Evolutionary conservation across 1,140 invertebrate genomes (phyloP), one percentile per base, ranked within the genome.

Genomic region (Wasmannia auropunctata): DNA sequence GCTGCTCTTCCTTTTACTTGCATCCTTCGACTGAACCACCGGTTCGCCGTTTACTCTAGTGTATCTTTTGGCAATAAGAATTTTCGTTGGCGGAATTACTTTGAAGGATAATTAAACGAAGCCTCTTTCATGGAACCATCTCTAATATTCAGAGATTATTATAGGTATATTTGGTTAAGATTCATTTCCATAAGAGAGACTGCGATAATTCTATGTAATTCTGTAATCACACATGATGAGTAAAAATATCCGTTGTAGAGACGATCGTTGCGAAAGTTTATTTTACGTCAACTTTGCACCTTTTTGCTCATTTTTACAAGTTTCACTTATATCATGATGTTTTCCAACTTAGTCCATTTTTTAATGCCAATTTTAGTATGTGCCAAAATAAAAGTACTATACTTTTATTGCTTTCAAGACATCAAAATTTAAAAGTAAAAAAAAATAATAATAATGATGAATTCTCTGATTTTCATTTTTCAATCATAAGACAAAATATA

Each of bases 21-120:
- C 62, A 75, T 28, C 75, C 58, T 34, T 60, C 31, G 46, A 19
- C 76, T 56, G 37, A 25, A 51, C 34, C 60, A 74, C 62, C 49
- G 40, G 3, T 16, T 65, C 34, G 56, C 31, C 76, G 62, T 85
- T 65, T 76, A 25, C 87, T 88, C 74, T 86, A 65, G 63, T 77
- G 49, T 74, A 74, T 85, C 83, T 89, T 91, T 93, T 74, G 37
- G 65, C 28, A 51, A 79, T 22, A 11, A 37, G n/a, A 75, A 75
- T 84, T 62, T 43, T 67, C 16, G 40, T 75, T 16, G 34, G 19
- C 22, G 5, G 16, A 40, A 72, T 43, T 62, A 49, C 58, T 84
- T 75, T 22, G 10, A 74, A 54, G 19, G 43, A 14, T 28, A 60
- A 62, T 34, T 46, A 46, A 60, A 72, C 43, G 5, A 74, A 28